Evolutionary conservation across 2,888 invertebrate genomes (phyloP), one percentile per base, ranked within the genome.

Genomic region (Heliconius ismenius): DNA sequence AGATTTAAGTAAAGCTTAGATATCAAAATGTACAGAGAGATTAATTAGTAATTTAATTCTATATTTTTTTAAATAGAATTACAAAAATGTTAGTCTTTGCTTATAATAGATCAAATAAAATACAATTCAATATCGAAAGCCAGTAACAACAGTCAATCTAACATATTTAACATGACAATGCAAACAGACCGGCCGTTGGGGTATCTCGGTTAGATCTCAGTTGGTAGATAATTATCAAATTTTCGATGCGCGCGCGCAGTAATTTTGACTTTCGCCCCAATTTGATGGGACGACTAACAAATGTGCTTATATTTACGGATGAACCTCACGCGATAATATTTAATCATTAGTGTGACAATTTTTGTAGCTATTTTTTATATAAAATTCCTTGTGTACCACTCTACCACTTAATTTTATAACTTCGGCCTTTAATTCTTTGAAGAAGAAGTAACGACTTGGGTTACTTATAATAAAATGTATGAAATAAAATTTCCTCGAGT

Each of bases 151-250:
- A 26, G 58, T 39, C 24, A n/a, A 73, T 58, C 75, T 60, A 75
- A 60, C 32, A 67, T 76, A 76, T 69, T 76, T 75, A 78, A 78
- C 79, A 80, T 79, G 69, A 82, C 81, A 83, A 85, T 83, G 82
- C 84, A 85, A 86, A 87, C 85, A 87, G 81, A 76, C 81, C 80
- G 83, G 82, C 87, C 87, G 89, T 89, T 89, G 89, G 86, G 77
- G 77, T 89, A 90, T 90, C 88, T 85, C 81, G 87, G 89, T 89
- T 90, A 90, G 90, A 90, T 90, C 90, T 82, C 85, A 78, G 81
- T 75, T 81, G 77, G 81, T 76, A 82, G 90, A 89, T 89, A 89
- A 84, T 81, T 79, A 67, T 77, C 80, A 73, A 78, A 84, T 83
- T 85, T 85, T 85, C 83, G 84, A 84, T 79, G 80, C 79, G 81